Percentiles rank a stretch among this genome's conserved stretches.
Evolutionary conservation across 1,140 invertebrate genomes (phyloP).

Genomic region (Aradophagus sp.): DNA sequence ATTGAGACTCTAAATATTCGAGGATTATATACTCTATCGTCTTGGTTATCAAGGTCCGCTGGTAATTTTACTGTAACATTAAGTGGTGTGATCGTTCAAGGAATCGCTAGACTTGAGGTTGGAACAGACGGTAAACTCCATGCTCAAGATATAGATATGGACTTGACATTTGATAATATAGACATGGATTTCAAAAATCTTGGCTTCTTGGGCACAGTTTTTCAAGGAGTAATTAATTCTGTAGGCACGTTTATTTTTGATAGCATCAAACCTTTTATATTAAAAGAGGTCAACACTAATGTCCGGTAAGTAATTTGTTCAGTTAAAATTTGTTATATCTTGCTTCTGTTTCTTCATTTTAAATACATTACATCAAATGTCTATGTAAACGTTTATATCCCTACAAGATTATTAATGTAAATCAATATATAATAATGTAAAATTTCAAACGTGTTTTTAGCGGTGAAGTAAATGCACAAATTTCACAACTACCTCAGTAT

Average conservation of each 20-base stretch:
- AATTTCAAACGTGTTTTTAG: no score
- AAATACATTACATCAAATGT: no score
- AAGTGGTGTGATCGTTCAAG: conserved; percentile 80
- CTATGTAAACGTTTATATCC: no score
- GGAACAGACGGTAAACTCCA: conserved; percentile 83
- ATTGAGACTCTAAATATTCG: conserved; percentile 81
- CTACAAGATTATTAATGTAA: no score
- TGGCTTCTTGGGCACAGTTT: conserved; percentile 82
- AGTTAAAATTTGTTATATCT: no score
- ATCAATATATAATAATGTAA: no score
- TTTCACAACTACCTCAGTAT: conserved; percentile 78
- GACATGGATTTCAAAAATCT: conserved; percentile 87
- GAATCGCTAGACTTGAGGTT: conserved; percentile 81
- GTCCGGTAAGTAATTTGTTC: conserved; percentile 72
- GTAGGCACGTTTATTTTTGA: conserved; percentile 88
- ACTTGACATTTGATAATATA: conserved; percentile 85
- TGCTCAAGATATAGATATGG: conserved; percentile 85
- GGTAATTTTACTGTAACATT: conserved; percentile 86
- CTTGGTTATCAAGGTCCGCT: conserved; percentile 80
- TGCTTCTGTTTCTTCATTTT: no score
- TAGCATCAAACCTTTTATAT: conserved; percentile 87
- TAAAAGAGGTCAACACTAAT: conserved; percentile 83
- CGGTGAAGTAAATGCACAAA: conserved; percentile 75
- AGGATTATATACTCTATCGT: conserved; percentile 85
- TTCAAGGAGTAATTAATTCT: conserved; percentile 86